Percentiles rank a stretch among this genome's conserved stretches.
Conservation (phyloP, 1,140 invertebrate species). For the Psilanteris sp. region DNA sequence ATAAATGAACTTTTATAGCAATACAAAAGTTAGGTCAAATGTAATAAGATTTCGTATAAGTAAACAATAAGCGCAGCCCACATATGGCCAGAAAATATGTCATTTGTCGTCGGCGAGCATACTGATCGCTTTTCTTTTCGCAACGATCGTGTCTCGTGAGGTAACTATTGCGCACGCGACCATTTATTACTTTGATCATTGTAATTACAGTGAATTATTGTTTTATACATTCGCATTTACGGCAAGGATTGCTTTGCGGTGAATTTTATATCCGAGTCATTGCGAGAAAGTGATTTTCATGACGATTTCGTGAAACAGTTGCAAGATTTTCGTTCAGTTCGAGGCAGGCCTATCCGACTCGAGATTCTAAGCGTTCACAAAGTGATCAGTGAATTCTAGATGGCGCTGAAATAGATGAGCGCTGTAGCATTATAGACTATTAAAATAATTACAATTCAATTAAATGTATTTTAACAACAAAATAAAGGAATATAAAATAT, state of each 20-base stretch:
- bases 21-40: too few species aligned
- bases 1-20: too few species aligned
- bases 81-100: conserved; percentile 21
- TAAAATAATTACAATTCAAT: too few species aligned
- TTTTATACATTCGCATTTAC: conserved; percentile 11
- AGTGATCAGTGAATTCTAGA: too few species aligned
- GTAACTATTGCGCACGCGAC: conserved; percentile 30
- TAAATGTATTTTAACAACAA: too few species aligned
- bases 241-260: conserved; percentile 20
- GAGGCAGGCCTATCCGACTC: too few species aligned
- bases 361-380: too few species aligned
- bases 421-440: too few species aligned
- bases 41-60: too few species aligned
- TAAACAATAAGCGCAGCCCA: conserved; percentile 21
- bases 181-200: conserved; percentile 46
- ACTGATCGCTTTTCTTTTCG: conserved; percentile 27
- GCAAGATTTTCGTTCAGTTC: too few species aligned
- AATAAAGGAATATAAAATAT: too few species aligned
- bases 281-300: conserved; percentile 22
- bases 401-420: too few species aligned
- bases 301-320: conserved; percentile 11
- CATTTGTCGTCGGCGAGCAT: conserved; percentile 20
- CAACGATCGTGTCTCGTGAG: conserved; percentile 23
- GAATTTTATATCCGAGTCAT: conserved; percentile 18
- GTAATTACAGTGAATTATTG: conserved; percentile 37